Base-by-base conservation (phyloP, 1,140 invertebrate species). In the Drepana arcuata region DNA sequence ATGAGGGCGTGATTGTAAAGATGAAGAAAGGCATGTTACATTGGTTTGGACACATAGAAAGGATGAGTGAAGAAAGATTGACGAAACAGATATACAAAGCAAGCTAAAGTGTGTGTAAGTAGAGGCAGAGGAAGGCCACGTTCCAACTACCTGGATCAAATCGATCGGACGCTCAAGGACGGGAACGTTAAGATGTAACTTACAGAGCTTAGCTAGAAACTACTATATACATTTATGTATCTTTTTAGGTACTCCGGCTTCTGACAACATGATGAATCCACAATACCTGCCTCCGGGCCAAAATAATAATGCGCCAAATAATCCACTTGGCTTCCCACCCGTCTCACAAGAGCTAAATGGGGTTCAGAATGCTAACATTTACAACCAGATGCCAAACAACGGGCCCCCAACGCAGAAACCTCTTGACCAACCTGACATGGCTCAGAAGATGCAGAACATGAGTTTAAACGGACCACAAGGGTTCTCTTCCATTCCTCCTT, bases 371-470 rank as follows among this genome's bases (percentile, higher is more conserved):
- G 61, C 72, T 3, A 80, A 80, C 31, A 53, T 66, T n/a, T 74
- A 61, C 26, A 65, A 39, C 25, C 71, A 77, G 35, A 59, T 73
- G 47, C 60, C 61, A 38, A 48, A 59, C 26, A 68, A 67, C 34
- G 66, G 69, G 10, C 59, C 59, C 31, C 67, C 50, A 33, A 52
- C 57, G 34, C 60, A 48, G 10, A 63, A 67, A 27, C 45, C 43
- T 10, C 62, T 54, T 37, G 63, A 70, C 28, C 60, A 52, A 14
- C 46, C 41, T 36, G 74, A 82, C 11, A 68, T 81, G 64, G 51
- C 68, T 2, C 70, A 82, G 15, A 84, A 83, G 36, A 83, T 84
- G 73, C 77, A 82, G 28, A 69, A 48, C 13, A 65, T 84, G 51
- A 80, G 67, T 35, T 12, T 79, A 33, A 81, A 78, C 61, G 67